A percentile compares a stretch with the other conserved stretches of the same genome.
phyloP scores from a whole-genome alignment of 1,140 invertebrate genomes.

The Drosophila sproati region DNA sequence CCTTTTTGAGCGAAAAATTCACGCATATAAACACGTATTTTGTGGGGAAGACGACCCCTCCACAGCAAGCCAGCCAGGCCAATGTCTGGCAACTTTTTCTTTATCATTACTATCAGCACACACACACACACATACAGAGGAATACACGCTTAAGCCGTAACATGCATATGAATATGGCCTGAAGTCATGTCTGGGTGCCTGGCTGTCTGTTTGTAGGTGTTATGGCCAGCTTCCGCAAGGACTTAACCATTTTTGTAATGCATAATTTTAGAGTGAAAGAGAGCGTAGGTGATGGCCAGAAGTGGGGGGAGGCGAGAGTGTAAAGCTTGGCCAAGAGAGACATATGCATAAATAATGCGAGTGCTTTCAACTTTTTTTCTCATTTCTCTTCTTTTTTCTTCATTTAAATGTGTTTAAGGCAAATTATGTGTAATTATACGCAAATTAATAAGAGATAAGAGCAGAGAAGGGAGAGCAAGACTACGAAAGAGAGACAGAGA shows the following conservation, averaged over 20 bases:
- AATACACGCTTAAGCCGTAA: constrained; percentile 35
- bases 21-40: constrained; percentile 75
- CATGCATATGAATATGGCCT: constrained; percentile 78
- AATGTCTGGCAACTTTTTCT: constrained; percentile 75
- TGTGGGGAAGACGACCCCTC: constrained; percentile 43
- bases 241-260: constrained; percentile 82
- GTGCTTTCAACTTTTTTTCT: constrained; percentile 48
- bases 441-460: constrained; percentile 59
- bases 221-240: constrained; percentile 78
- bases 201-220: constrained; percentile 65
- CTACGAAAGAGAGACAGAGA: constrained; percentile 1
- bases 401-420: constrained; percentile 51
- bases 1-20: constrained; percentile 66
- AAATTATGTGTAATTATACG: constrained; percentile 72
- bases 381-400: constrained; percentile 37
- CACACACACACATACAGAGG: constrained; percentile 1
- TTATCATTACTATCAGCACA: constrained; percentile 67
- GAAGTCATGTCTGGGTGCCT: constrained; percentile 60
- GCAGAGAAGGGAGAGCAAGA: constrained; percentile 5
- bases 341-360: constrained; percentile 74
- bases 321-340: constrained; percentile 31
- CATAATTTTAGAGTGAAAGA: constrained; percentile 59
- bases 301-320: neutral
- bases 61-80: constrained; percentile 31
- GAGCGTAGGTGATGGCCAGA: neutral